Evolutionary conservation across 2,797 vertebrate species (phyloP).

Genomic region (Typhlichthys subterraneus): DNA sequence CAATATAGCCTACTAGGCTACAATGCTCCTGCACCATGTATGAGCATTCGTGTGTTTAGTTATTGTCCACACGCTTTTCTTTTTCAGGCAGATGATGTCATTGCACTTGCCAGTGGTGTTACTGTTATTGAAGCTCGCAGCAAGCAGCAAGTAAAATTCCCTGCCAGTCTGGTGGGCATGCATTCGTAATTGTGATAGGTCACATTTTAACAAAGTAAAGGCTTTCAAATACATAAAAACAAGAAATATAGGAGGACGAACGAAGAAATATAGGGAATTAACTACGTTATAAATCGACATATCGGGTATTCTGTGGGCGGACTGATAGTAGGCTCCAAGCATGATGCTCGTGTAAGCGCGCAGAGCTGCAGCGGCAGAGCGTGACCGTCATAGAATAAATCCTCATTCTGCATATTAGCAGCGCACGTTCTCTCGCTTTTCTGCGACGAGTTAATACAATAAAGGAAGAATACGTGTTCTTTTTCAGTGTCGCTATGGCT

Average conservation of each 20-base stretch:
- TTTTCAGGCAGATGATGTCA: constrained; percentile 63
- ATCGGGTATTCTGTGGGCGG: constrained; percentile 56
- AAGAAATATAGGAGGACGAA: not conserved
- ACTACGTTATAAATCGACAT: constrained; percentile 8
- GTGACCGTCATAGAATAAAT: constrained; percentile 33
- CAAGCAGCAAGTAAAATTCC: not conserved
- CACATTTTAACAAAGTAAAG: no score
- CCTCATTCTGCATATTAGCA: constrained; percentile 43
- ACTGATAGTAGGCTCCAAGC: constrained; percentile 56
- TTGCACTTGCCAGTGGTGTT: constrained; percentile 22
- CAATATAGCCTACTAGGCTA: not conserved
- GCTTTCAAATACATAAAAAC: not conserved
- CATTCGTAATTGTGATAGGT: no score
- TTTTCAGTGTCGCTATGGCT: constrained; percentile 64
- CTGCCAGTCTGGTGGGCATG: no score
- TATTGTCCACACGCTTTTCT: constrained; percentile 44
- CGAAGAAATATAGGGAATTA: not conserved
- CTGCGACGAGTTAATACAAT: constrained; percentile 2
- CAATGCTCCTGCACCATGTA: constrained; percentile 35
- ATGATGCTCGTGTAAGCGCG: constrained; percentile 36
- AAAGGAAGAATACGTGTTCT: constrained; percentile 12
- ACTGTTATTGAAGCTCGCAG: constrained; percentile 28
- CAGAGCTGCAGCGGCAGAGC: constrained; percentile 36
- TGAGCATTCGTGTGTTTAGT: constrained; percentile 57
- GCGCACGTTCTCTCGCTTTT: constrained; percentile 13